Evolutionary conservation across 2,888 invertebrate genomes (phyloP).

Genomic region (Neoaliturus tenellus): DNA sequence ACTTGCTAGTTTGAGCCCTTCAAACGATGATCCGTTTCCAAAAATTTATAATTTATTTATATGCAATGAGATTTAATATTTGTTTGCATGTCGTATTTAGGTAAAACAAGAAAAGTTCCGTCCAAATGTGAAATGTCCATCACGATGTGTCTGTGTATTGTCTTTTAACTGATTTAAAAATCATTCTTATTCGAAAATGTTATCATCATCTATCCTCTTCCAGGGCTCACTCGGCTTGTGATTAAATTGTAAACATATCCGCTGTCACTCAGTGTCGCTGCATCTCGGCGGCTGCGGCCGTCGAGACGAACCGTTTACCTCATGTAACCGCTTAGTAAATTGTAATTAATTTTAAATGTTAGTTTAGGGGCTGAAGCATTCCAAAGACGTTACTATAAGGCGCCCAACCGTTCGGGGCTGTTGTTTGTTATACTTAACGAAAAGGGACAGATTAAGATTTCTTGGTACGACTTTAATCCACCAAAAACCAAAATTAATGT

Average conservation of each 20-base stretch:
- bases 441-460: constrained; percentile 56
- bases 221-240: constrained; percentile 2
- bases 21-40: too few species aligned
- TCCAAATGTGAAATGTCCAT: not conserved
- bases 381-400: constrained; percentile 53
- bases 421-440: constrained; percentile 42
- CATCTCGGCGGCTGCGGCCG: constrained; percentile 1
- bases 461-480: constrained; percentile 56
- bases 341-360: constrained; percentile 51
- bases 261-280: not conserved
- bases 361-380: constrained; percentile 57
- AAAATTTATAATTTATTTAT: too few species aligned
- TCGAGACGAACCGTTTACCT: constrained; percentile 49
- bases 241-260: not conserved
- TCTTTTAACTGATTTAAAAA: not conserved
- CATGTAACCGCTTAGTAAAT: constrained; percentile 52
- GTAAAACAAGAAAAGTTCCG: not conserved
- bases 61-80: too few species aligned
- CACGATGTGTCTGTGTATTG: not conserved
- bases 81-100: not conserved
- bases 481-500: constrained; percentile 57
- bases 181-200: not conserved
- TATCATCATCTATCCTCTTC: not conserved
- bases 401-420: constrained; percentile 18
- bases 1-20: too few species aligned